phyloP scores from a whole-genome alignment of 2,113 vertebrate species.

The Centropristis striata region DNA sequence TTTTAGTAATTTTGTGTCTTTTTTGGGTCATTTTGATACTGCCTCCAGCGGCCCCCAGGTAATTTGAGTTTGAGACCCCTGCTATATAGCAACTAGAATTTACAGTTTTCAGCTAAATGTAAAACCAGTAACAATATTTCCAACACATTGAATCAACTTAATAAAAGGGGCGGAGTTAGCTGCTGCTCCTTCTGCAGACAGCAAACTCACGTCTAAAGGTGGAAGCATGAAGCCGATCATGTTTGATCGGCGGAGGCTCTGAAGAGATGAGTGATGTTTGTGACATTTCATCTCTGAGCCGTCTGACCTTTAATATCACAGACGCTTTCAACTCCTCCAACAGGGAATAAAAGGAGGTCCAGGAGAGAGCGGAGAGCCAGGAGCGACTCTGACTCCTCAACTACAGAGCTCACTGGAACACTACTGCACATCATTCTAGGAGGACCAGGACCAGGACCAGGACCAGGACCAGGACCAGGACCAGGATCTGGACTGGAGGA shows the following conservation, averaged over 20 bases:
- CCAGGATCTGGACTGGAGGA: no score
- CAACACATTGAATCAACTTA: not conserved
- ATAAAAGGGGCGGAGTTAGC: no score
- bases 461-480: no score
- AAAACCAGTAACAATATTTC: no score
- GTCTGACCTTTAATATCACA: constrained; percentile 78
- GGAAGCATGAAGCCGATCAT: not conserved
- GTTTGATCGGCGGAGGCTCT: constrained; percentile 47
- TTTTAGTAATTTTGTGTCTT: no score
- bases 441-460: no score
- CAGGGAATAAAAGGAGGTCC: constrained; percentile 30
- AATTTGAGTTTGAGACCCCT: no score
- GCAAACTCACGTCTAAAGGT: not conserved
- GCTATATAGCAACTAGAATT: no score
- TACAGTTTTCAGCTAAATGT: not conserved
- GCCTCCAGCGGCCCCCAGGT: no score
- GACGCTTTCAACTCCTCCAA: constrained; percentile 74
- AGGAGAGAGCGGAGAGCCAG: constrained; percentile 58
- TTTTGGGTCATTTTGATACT: no score
- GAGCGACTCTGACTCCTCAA: constrained; percentile 11
- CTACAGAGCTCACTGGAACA: constrained; percentile 34
- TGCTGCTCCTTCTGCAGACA: not conserved
- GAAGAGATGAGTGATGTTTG: constrained; percentile 68
- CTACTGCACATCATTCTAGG: not conserved
- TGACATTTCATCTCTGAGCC: constrained; percentile 81